These are phyloP conservation scores for Oxycera nigricornis DNA, from an alignment of 2,888 invertebrate species.

Conservation along the genomic window DNA sequence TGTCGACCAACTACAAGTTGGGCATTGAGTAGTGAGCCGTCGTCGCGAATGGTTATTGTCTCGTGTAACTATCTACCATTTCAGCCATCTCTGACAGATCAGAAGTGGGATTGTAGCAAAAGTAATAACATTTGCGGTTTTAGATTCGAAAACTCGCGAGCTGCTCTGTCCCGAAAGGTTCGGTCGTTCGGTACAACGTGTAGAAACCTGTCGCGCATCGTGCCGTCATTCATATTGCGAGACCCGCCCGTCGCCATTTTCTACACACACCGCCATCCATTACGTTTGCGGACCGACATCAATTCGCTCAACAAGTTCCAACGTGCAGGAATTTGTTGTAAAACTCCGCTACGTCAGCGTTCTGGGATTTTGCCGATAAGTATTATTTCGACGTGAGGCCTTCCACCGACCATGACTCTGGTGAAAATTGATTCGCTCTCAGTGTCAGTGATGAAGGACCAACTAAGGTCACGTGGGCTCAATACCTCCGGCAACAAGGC, in stretches of 20 bases:
- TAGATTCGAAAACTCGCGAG: too few species aligned
- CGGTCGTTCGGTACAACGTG: too few species aligned
- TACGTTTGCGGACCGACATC: not conserved
- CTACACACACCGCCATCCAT: not conserved
- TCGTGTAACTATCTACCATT: too few species aligned
- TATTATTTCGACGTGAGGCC: not conserved
- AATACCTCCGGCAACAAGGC: not conserved
- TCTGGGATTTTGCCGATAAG: not conserved
- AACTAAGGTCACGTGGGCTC: constrained; percentile 8
- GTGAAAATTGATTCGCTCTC: constrained; percentile 4
- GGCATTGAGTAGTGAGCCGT: too few species aligned
- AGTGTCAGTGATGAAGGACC: constrained; percentile 12
- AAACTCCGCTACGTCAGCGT: not conserved
- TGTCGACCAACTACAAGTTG: too few species aligned
- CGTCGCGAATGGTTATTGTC: too few species aligned
- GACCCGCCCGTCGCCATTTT: not conserved
- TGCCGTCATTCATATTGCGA: too few species aligned
- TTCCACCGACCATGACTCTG: constrained; percentile 16
- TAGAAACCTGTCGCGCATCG: too few species aligned
- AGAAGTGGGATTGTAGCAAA: too few species aligned
- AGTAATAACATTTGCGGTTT: too few species aligned
- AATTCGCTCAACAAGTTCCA: constrained; percentile 11
- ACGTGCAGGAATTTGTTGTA: constrained; percentile 12
- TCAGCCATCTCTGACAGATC: too few species aligned
- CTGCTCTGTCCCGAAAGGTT: too few species aligned